Evolutionary conservation across 2,888 invertebrate species (phyloP).

Genomic region (Ashinkailepas kermadecensis): DNA sequence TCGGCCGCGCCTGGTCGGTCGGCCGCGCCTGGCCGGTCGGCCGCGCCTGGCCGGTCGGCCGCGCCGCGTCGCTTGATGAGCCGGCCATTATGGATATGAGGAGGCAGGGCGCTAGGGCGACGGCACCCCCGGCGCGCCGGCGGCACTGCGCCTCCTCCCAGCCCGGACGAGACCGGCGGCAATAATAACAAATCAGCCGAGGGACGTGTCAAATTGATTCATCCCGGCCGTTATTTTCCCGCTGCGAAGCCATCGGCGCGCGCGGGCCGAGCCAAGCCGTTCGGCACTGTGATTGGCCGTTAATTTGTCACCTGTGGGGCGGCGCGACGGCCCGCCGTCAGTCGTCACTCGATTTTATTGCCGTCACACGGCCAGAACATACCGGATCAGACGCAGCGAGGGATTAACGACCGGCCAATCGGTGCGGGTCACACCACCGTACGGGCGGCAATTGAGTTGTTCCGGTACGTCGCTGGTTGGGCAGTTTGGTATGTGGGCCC

Average conservation of each 20-base stretch:
- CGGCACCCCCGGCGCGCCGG: neutral
- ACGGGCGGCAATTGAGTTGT: no score
- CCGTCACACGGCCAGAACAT: neutral
- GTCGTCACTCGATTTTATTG: slow-evolving; percentile 10
- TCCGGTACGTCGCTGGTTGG: no score
- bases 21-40: neutral
- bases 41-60: neutral
- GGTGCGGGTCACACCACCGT: no score
- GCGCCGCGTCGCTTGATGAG: neutral
- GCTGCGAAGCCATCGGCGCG: neutral
- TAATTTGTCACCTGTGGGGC: slow-evolving; percentile 14
- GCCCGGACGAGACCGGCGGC: neutral
- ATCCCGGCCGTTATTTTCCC: neutral
- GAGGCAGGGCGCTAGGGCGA: neutral
- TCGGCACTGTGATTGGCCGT: neutral
- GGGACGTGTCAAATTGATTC: neutral
- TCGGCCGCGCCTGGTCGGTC: neutral
- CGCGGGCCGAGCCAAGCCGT: neutral
- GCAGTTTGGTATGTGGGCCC: no score
- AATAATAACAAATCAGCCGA: slow-evolving; percentile 9
- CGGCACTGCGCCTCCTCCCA: neutral
- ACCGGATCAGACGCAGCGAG: neutral
- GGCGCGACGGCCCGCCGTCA: neutral
- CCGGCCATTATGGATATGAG: slow-evolving; percentile 11
- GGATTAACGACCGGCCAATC: neutral